Evolutionary conservation across 2,113 vertebrate genomes (phyloP).

Genomic region (Typhlomys cinereus): DNA sequence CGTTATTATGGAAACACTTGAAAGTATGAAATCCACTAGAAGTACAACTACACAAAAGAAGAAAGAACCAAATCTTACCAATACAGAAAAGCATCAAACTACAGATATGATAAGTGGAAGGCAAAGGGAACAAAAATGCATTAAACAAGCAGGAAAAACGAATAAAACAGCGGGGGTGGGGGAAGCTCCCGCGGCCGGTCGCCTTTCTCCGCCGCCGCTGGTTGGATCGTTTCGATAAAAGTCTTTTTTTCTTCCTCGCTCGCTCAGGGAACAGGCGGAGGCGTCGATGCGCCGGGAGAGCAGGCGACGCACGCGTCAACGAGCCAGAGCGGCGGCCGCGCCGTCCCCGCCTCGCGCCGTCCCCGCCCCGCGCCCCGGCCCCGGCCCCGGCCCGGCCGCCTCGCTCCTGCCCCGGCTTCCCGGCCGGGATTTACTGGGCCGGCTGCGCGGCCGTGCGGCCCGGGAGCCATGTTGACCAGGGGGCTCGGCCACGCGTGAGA

Average conservation of each 20-base stretch:
- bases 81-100: background rate
- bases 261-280: constrained; percentile 71
- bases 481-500: constrained; percentile 81
- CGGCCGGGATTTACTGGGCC: constrained; percentile 51
- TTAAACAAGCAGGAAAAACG: background rate
- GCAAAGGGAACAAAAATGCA: background rate
- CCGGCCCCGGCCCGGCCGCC: background rate
- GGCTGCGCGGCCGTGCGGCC: constrained; percentile 49
- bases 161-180: constrained; percentile 70
- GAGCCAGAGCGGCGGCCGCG: background rate
- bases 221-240: constrained; percentile 76
- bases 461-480: constrained; percentile 84
- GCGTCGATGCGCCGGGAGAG: constrained; percentile 61
- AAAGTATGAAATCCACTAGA: background rate
- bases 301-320: background rate
- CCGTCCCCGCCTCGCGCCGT: background rate
- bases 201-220: constrained; percentile 67
- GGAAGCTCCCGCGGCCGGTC: constrained; percentile 48
- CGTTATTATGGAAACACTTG: background rate
- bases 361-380: background rate
- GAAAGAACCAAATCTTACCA: background rate
- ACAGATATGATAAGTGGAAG: background rate
- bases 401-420: background rate
- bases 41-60: background rate
- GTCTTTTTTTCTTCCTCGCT: constrained; percentile 32